Evolutionary conservation across 2,797 vertebrate species (phyloP), one percentile per base, ranked within the genome.

Genomic region (Kryptolebias ocellatus): DNA sequence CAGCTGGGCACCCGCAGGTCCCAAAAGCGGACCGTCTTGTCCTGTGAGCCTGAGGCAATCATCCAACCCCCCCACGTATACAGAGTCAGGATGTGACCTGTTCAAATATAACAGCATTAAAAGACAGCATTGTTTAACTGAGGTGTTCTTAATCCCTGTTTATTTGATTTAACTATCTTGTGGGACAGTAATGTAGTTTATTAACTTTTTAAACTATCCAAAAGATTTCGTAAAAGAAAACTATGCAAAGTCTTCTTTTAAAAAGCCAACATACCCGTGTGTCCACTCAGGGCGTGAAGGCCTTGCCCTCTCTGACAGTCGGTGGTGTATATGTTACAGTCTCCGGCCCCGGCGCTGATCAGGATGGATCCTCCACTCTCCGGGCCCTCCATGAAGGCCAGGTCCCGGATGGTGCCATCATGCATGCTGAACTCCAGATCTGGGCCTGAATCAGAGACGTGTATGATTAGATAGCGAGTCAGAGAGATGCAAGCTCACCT

Each of bases 371-470:
- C 97, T 63, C 97, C 96, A 4, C 96, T 96, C 87, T 98, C 97
- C 0, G 97, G 96, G 10, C 97, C 97, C 92, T 99, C 97, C 96
- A 99, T 96, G 83, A 99, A 99, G 70, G 96, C 97, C 90, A 99
- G 85, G 89, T 99, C 98, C 84, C 98, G 94, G 79, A 99, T 98
- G 64, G 97, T 99, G 20, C 97, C 97, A 66, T 98, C 97, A 3
- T 99, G 98, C 97, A 99, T 99, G 86, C 97, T 99, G 90, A 99
- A 99, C 90, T 99, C 98, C 90, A 99, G 89, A 86, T 99, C 98
- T 7, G 98, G 98, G 60, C 97, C 97, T 99, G 83, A 64, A 79
- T 37, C 64, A 76, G 31, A 72, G 10, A 34, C 31, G 10, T 4
- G 17, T 14, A 45, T 1, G 20, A 50, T 53, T 27, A 4, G n/a